Percentiles rank a stretch among this genome's conserved stretches.
phyloP scores from a whole-genome alignment of 2,888 invertebrate species.

The Pyrgus malvae region DNA sequence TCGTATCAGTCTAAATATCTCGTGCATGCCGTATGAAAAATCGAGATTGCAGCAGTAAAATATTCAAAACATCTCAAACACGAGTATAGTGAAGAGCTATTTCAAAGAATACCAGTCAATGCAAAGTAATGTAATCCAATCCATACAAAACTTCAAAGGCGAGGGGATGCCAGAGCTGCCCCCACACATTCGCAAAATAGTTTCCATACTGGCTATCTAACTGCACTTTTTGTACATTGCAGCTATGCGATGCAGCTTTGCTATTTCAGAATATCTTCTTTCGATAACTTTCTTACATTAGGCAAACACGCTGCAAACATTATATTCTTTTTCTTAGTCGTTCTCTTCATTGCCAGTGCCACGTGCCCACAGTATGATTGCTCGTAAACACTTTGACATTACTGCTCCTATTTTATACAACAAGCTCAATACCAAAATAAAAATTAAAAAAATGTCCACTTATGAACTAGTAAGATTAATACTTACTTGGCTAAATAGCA shows the following conservation, averaged over 20 bases:
- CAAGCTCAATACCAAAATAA: no score
- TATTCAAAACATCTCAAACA: slow-evolving; percentile 8
- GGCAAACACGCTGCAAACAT: neutral
- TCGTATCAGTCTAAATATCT: no score
- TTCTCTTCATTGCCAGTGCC: no score
- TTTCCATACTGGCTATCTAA: slow-evolving; percentile 17
- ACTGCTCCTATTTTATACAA: no score
- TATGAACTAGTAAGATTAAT: no score
- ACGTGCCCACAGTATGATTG: neutral
- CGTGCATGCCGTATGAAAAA: no score
- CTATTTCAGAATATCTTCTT: slow-evolving; percentile 1
- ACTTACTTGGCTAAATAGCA: no score
- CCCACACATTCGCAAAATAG: slow-evolving; percentile 14
- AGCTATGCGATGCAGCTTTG: slow-evolving; percentile 8
- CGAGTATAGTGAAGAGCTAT: slow-evolving; percentile 8
- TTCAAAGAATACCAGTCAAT: slow-evolving; percentile 20
- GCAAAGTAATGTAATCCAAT: slow-evolving; percentile 21
- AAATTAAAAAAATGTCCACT: no score
- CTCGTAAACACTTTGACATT: no score
- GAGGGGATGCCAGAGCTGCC: neutral
- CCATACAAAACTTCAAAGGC: slow-evolving; percentile 20
- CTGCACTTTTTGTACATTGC: slow-evolving; percentile 18
- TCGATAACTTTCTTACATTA: slow-evolving; percentile 3
- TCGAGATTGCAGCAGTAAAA: no score
- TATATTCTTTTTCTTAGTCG: no score